Evolutionary conservation across 2,888 invertebrate genomes (phyloP).

Genomic region (Leptinotarsa juncta): DNA sequence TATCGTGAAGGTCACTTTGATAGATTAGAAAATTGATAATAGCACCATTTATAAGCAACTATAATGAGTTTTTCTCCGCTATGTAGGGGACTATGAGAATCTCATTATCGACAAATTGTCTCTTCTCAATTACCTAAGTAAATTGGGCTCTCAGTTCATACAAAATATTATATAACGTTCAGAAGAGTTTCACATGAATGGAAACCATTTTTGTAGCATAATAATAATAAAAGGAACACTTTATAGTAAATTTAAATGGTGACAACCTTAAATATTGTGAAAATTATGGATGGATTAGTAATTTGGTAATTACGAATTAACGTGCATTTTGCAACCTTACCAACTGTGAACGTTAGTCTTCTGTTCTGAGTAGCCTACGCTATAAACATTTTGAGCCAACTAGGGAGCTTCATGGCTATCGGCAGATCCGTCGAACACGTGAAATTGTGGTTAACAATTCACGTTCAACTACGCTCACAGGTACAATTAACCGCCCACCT

Average conservation of each 20-base stretch:
- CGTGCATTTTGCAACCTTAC: no score
- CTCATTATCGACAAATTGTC: slow-evolving; percentile 29
- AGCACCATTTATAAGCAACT: slow-evolving; percentile 24
- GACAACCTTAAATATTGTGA: background rate
- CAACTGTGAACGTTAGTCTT: no score
- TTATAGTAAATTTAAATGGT: no score
- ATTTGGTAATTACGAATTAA: no score
- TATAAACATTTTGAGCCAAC: no score
- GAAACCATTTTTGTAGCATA: background rate
- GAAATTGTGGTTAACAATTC: no score
- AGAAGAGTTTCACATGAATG: background rate
- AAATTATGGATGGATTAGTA: background rate
- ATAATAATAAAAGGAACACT: no score
- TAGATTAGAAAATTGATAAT: slow-evolving; percentile 35
- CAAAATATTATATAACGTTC: background rate
- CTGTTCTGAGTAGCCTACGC: no score
- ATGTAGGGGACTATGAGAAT: slow-evolving; percentile 13
- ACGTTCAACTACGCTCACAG: no score
- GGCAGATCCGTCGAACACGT: no score
- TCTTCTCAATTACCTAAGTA: slow-evolving; percentile 11
- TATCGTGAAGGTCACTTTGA: slow-evolving; percentile 30
- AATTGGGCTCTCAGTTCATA: background rate
- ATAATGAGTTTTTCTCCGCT: slow-evolving; percentile 17
- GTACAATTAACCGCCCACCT: no score
- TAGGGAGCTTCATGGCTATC: no score